Conservation (phyloP, 1,140 invertebrate genomes). For the Uloborus diversus region DNA sequence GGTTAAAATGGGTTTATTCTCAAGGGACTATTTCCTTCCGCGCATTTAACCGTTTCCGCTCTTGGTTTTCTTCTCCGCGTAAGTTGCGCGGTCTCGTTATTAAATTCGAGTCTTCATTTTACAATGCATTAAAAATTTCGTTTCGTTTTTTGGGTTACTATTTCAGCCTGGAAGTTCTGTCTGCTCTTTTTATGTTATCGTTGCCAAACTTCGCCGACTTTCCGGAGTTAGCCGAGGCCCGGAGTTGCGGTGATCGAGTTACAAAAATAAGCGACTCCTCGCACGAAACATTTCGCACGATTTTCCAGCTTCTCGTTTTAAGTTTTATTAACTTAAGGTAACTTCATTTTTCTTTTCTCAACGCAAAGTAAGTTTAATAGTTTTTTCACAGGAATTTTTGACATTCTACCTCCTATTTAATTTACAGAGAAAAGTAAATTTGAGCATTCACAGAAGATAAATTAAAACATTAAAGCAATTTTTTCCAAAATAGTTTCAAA, state of each 20-base stretch:
- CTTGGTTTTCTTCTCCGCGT: constrained; percentile 32
- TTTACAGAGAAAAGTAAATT: too few species aligned
- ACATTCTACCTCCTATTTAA: too few species aligned
- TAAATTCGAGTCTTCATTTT: constrained; percentile 46
- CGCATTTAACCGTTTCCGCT: constrained; percentile 32
- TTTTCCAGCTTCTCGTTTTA: too few species aligned
- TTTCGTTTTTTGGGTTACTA: background rate
- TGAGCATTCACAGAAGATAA: too few species aligned
- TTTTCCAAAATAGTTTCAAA: too few species aligned
- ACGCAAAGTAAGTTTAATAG: too few species aligned
- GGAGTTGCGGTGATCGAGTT: constrained; percentile 8
- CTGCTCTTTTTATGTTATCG: background rate
- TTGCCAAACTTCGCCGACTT: background rate
- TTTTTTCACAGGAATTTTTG: too few species aligned
- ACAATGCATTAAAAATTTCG: constrained; percentile 33
- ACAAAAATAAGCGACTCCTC: background rate
- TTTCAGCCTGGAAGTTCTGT: constrained; percentile 1
- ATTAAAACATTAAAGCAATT: too few species aligned
- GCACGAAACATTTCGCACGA: constrained; percentile 25
- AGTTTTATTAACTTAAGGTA: too few species aligned
- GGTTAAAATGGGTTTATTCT: constrained; percentile 34
- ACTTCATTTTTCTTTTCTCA: too few species aligned
- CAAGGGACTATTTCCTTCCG: constrained; percentile 30
- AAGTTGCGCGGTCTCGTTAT: constrained; percentile 11
- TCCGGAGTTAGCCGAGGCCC: background rate